Evolutionary conservation across 2,797 vertebrate genomes (phyloP).

Genomic region (Synaphobranchus kaupii): DNA sequence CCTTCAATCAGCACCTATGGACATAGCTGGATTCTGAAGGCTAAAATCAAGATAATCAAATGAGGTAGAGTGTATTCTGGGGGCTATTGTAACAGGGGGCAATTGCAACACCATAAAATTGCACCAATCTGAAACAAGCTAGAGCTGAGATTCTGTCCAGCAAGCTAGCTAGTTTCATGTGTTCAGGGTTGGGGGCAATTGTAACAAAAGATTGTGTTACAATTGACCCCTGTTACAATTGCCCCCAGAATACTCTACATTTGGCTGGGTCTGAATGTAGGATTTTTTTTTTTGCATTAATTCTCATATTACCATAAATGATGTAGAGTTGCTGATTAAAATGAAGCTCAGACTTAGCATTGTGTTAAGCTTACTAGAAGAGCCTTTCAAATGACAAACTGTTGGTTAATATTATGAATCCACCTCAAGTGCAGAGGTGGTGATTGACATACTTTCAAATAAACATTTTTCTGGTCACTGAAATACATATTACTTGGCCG

Average conservation of each 20-base stretch:
- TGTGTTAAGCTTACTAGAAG: not conserved
- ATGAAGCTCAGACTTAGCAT: not conserved
- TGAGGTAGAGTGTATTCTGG: too few relatives aligned
- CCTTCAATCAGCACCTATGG: not conserved
- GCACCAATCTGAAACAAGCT: too few relatives aligned
- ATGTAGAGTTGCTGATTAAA: not conserved
- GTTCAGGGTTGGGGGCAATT: too few relatives aligned
- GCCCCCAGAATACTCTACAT: too few relatives aligned
- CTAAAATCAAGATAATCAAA: not conserved
- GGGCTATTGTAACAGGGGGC: too few relatives aligned
- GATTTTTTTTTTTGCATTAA: slow-evolving; percentile 3
- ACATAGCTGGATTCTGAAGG: not conserved
- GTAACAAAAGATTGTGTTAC: too few relatives aligned
- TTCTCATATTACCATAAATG: not conserved
- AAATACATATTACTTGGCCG: slow-evolving; percentile 45
- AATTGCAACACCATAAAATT: too few relatives aligned
- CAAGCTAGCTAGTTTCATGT: too few relatives aligned
- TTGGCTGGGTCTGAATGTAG: not conserved
- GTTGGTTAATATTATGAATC: not conserved
- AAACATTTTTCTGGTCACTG: slow-evolving; percentile 53
- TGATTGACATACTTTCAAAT: slow-evolving; percentile 53
- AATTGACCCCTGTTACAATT: too few relatives aligned
- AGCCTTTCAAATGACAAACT: not conserved
- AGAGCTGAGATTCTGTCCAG: too few relatives aligned
- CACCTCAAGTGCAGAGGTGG: slow-evolving; percentile 40